These are phyloP conservation scores for Drosophila teissieri DNA, from an alignment of 1,140 invertebrate species.

Conservation along the genomic window DNA sequence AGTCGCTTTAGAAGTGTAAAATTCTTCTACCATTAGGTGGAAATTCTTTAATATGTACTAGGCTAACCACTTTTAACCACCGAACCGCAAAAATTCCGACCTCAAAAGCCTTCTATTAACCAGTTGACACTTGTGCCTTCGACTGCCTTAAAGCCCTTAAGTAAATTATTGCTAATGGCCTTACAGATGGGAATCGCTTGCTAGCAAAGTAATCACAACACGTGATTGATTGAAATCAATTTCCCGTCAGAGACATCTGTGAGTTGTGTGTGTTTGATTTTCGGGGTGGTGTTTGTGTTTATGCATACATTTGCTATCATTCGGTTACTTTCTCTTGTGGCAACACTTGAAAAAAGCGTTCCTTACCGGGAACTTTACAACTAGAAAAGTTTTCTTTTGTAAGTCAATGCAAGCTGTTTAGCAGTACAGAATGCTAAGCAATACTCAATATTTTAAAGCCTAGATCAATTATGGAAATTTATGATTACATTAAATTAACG, in stretches of 20 bases:
- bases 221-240: constrained; percentile 84
- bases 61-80: no score
- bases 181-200: constrained; percentile 34
- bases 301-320: constrained; percentile 68
- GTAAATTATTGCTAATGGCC: constrained; percentile 79
- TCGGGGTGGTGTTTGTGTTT: constrained; percentile 23
- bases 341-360: constrained; percentile 2
- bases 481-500: no score
- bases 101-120: constrained; percentile 28
- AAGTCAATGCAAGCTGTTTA: no score
- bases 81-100: background rate
- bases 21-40: no score
- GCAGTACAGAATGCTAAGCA: no score
- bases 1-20: no score
- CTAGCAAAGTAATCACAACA: constrained; percentile 79
- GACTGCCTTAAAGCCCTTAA: constrained; percentile 73
- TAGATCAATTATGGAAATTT: no score
- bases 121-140: constrained; percentile 50
- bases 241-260: constrained; percentile 74
- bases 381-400: no score
- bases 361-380: no score
- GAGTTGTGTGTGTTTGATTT: constrained; percentile 17
- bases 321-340: constrained; percentile 44
- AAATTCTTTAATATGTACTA: no score
- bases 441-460: no score